These are phyloP conservation scores for Sebastes diaconus DNA, from an alignment of 2,797 vertebrate genomes.

Conservation along the genomic window DNA sequence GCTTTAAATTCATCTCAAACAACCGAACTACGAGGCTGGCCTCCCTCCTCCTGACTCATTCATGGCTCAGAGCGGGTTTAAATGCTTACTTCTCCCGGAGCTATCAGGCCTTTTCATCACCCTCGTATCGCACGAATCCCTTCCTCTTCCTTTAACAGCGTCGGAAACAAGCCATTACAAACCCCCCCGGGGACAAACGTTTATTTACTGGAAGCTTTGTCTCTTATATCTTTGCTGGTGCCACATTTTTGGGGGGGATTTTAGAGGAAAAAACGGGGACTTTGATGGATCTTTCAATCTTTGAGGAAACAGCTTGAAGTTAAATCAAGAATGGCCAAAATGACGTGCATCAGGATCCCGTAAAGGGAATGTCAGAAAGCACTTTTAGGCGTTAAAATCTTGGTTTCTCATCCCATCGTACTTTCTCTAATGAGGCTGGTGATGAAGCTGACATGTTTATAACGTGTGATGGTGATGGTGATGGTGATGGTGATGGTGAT, in stretches of 20 bases:
- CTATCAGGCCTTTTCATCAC: slow-evolving; percentile 62
- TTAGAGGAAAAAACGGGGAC: not conserved
- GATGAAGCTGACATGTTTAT: slow-evolving; percentile 2
- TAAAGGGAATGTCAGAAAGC: not conserved
- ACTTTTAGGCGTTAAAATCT: not conserved
- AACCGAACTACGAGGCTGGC: not conserved
- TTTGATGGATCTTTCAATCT: not conserved
- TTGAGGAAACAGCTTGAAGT: not conserved
- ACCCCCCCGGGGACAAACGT: slow-evolving; percentile 15
- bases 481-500: not conserved
- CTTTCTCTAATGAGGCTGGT: not conserved
- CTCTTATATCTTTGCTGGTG: not conserved
- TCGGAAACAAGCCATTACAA: slow-evolving; percentile 58
- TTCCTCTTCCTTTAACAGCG: slow-evolving; percentile 52
- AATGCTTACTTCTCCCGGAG: slow-evolving; percentile 26
- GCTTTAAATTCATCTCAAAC: no score
- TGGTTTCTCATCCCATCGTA: not conserved
- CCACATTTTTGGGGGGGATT: not conserved
- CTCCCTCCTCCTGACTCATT: slow-evolving; percentile 8
- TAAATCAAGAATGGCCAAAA: not conserved
- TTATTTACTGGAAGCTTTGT: slow-evolving; percentile 38
- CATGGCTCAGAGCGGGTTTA: slow-evolving; percentile 14
- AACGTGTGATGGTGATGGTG: not conserved
- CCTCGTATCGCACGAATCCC: slow-evolving; percentile 44
- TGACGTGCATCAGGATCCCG: not conserved